Base-by-base conservation (phyloP, 2,888 invertebrate genomes). In the Mesodorylaimus sp. region DNA sequence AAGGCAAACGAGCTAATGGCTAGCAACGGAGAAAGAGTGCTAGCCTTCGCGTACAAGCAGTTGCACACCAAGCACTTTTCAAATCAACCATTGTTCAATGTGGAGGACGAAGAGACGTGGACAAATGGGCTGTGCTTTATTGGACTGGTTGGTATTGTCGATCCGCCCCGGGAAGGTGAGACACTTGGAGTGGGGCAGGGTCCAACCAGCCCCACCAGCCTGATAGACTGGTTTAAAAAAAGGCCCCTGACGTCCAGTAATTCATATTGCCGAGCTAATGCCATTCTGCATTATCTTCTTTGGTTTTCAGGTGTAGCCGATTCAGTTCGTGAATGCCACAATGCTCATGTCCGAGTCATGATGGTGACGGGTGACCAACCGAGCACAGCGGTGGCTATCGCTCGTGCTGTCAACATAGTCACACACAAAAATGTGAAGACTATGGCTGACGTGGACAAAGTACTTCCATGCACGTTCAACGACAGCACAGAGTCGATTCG, bases 341-440 rank as follows among this genome's bases (percentile, higher is more conserved):
- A 43, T 10, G 44, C 44, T 10, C 26, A 27, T 5, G 19, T 43
- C 24, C 44, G 44, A 10, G 44, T 43, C 44, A 43, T 43, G 44
- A 43, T 43, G 44, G 44, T 43, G 19, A 43, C 44, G 44, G 44
- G 44, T 26, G 44, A 43, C 27, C 44, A 43, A 26, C 44, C 44
- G 27, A 43, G 26, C 27, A 43, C 44, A 27, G 44, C 44, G 5
- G 44, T 43, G 26, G 44, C 44, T 10, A 43, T 43, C 10, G 24
- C 44, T 10, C 44, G 44, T 19, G 13, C 27, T 25, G 27, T 43
- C 26, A 43, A 43, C 19, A 43, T 43, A 13, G 27, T 43, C 7
- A 43, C 26, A 5, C 24, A 26, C 5, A 25, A 5, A 10, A 24
- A 43, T 7, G 44, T 43, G 13, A 43, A 43, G 27, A 43, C 26